Evolutionary conservation across 2,113 vertebrate genomes (phyloP).

Genomic region (Campylomormyrus numenius): DNA sequence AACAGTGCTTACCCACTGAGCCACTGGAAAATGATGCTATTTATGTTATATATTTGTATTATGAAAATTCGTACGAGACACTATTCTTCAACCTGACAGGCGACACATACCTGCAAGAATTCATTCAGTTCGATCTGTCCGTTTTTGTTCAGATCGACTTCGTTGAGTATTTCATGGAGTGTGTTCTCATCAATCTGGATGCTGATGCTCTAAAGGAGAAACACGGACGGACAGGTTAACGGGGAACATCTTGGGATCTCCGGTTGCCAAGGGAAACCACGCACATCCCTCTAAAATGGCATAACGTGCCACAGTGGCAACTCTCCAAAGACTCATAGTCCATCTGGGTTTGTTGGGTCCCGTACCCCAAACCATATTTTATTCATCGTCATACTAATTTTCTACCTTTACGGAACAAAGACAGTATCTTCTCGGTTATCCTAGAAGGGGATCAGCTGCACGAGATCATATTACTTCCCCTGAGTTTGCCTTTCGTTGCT

Average conservation of each 20-base stretch:
- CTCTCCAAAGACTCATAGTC: neutral
- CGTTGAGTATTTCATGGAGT: slow-evolving; percentile 68
- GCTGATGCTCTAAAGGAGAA: slow-evolving; percentile 54
- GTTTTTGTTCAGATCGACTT: slow-evolving; percentile 76
- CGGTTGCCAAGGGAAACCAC: neutral
- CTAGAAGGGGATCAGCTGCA: neutral
- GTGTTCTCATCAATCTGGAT: slow-evolving; percentile 66
- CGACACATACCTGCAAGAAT: slow-evolving; percentile 60
- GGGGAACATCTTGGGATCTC: neutral
- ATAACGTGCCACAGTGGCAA: neutral
- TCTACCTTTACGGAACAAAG: neutral
- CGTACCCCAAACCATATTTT: neutral
- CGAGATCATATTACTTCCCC: neutral
- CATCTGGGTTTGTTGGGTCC: neutral
- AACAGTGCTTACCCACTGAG: neutral
- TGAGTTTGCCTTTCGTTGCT: neutral
- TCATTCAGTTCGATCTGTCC: slow-evolving; percentile 76
- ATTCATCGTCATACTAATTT: neutral
- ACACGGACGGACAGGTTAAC: neutral
- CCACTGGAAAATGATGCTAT: neutral
- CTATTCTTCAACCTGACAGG: neutral
- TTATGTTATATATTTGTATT: neutral
- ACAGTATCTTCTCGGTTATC: neutral
- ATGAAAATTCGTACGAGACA: neutral
- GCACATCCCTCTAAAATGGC: neutral